phyloP scores from a whole-genome alignment of 92 coral and sea anemone species.

The Porites divaricata region DNA sequence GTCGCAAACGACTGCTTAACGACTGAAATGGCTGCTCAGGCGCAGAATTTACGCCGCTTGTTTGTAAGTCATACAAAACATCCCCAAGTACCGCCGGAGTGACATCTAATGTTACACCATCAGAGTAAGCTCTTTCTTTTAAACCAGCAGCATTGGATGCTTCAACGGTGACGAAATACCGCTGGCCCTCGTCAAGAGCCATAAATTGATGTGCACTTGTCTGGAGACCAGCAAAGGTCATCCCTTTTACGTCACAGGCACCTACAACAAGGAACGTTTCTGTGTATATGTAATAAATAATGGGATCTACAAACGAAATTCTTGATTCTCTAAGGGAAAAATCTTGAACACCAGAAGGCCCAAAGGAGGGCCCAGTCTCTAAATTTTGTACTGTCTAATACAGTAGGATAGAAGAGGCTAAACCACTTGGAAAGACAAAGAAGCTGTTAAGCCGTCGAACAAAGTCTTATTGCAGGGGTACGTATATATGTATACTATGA shows the following conservation, averaged over 20 bases:
- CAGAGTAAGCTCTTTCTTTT: slow-evolving; percentile 73
- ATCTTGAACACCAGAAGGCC: too few species aligned
- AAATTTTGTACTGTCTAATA: too few species aligned
- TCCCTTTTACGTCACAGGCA: slow-evolving; percentile 64
- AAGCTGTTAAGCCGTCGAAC: too few species aligned
- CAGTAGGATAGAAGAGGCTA: too few species aligned
- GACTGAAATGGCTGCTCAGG: not conserved
- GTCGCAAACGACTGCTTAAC: slow-evolving; percentile 10
- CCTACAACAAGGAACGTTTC: slow-evolving; percentile 44
- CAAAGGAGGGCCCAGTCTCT: too few species aligned
- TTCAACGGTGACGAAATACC: slow-evolving; percentile 83
- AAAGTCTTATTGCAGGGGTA: too few species aligned
- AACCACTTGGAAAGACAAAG: too few species aligned
- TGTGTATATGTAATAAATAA: not conserved
- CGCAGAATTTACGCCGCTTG: slow-evolving; percentile 11
- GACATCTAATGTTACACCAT: slow-evolving; percentile 81
- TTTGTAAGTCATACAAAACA: slow-evolving; percentile 29
- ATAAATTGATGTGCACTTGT: slow-evolving; percentile 44
- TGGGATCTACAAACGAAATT: not conserved
- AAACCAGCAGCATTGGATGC: slow-evolving; percentile 93
- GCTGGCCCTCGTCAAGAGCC: slow-evolving; percentile 65
- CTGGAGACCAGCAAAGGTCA: slow-evolving; percentile 67
- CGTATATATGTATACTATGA: too few species aligned
- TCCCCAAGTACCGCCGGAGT: slow-evolving; percentile 74
- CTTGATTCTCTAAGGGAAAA: too few species aligned